Evolutionary conservation across 2,113 vertebrate genomes (phyloP), one percentile per base, ranked within the genome.

Genomic region (Epinephelus cyanopodus): DNA sequence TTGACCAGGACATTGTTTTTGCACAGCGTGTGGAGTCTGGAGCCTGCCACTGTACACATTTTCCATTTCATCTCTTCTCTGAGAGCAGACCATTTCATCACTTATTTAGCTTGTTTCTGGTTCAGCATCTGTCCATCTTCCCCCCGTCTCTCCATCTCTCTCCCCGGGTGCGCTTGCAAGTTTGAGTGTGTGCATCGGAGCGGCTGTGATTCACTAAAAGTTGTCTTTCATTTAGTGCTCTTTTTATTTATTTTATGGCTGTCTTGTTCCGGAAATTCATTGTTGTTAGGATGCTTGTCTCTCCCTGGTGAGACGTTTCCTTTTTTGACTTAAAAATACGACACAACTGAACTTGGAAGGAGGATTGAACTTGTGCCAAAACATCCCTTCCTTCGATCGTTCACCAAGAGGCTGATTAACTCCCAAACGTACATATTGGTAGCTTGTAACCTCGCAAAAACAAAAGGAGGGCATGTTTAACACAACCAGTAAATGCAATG

Each of bases 71-170:
- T 87, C 73, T 89, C 80, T 42, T 82, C 64, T 71, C 73, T 15
- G 72, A 67, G 66, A 80, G 69, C 67, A 27, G 79, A 71, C 64
- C 79, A 87, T 83, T 84, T 85, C 86, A 93, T 93, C 78, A 92
- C 81, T 92, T 92, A 92, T 93, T 89, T 86, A 91, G 86, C 47
- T 70, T 65, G 69, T 91, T 86, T 91, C 81, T 86, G 54, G 69
- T 85, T 87, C 75, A 88, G 83, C 86, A 87, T 93, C 83, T 90
- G 89, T 89, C 89, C 85, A 60, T 90, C 86, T 87, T 87, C 63
- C 74, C 53, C 37, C 17, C 62, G 54, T 90, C 69, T 87, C 83
- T 81, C 82, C 58, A 70, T 87, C 70, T 71, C 81, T 72, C 78
- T 87, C 85, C 58, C 69, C 29, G 64, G 80, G 72, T 87, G 81